Conservation (phyloP, 2,888 invertebrate genomes). For the Coleophora flavipennella region DNA sequence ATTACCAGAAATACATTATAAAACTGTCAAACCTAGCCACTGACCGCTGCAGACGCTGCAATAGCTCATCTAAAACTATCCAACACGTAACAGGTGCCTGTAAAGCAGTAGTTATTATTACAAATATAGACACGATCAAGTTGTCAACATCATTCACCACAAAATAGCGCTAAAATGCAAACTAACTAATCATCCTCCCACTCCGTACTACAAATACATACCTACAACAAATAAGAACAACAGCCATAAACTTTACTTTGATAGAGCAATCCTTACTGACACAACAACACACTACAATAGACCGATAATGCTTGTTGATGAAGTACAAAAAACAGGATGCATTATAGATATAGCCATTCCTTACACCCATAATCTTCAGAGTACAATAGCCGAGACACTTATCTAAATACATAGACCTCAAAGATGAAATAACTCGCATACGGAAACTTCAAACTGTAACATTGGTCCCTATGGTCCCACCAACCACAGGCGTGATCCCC, state of each 20-base stretch:
- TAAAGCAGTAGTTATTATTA: slow-evolving; percentile 5
- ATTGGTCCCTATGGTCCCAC: slow-evolving; percentile 1
- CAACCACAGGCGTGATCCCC: slow-evolving; percentile 1
- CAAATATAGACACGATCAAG: slow-evolving; percentile 7
- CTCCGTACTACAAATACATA: slow-evolving; percentile 9
- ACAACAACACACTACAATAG: slow-evolving; percentile 7
- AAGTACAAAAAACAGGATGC: slow-evolving; percentile 7
- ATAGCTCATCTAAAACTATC: slow-evolving; percentile 4
- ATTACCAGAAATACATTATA: slow-evolving; percentile 2
- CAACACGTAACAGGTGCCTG: slow-evolving; percentile 9
- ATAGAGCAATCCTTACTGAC: slow-evolving; percentile 2
- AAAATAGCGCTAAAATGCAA: slow-evolving; percentile 5
- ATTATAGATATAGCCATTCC: slow-evolving; percentile 11
- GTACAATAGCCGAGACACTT: slow-evolving; percentile 12
- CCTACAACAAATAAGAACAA: slow-evolving; percentile 6
- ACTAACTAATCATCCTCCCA: background rate
- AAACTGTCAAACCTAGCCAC: background rate
- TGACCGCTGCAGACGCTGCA: background rate
- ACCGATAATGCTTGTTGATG: slow-evolving; percentile 10
- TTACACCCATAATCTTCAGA: slow-evolving; percentile 11
- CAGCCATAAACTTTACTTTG: background rate
- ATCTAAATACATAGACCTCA: slow-evolving; percentile 7
- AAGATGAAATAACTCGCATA: slow-evolving; percentile 2
- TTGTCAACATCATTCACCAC: slow-evolving; percentile 11
- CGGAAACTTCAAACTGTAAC: slow-evolving; percentile 1